Conservation (phyloP, 64 coral and sea anemone species). For the Trachythela sp. region DNA sequence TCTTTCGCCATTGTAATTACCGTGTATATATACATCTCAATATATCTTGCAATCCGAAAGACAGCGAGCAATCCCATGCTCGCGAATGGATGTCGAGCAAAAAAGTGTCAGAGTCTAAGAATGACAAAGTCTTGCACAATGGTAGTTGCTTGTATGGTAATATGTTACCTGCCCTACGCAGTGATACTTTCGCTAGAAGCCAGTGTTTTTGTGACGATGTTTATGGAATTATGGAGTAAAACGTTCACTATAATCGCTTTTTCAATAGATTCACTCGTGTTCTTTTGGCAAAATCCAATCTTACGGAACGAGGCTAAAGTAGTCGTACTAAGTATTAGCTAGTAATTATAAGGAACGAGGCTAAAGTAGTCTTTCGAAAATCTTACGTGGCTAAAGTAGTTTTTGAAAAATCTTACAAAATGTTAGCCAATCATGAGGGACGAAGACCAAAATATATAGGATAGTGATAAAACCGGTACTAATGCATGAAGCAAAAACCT, state of each 20-base stretch:
- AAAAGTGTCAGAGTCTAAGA: neutral
- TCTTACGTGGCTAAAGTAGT: too few relatives aligned
- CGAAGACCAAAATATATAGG: too few relatives aligned
- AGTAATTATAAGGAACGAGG: neutral
- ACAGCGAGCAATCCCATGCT: neutral
- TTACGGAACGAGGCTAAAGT: neutral
- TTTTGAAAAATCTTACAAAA: neutral
- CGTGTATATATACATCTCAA: neutral
- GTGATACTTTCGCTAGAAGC: neutral
- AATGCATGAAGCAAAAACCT: too few relatives aligned
- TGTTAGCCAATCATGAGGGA: too few relatives aligned
- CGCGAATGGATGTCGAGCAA: neutral
- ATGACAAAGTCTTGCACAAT: neutral
- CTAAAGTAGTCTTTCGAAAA: neutral
- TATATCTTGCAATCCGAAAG: neutral
- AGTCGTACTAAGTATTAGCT: neutral
- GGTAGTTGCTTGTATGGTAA: neutral
- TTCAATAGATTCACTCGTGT: neutral
- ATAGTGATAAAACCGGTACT: too few relatives aligned
- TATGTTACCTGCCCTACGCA: neutral
- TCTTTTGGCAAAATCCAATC: neutral
- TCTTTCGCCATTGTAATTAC: neutral
- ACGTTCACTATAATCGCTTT: neutral
- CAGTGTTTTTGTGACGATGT: neutral
- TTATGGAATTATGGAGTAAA: neutral